Evolutionary conservation across 2,113 vertebrate genomes (phyloP).

Genomic region (Alces alces): DNA sequence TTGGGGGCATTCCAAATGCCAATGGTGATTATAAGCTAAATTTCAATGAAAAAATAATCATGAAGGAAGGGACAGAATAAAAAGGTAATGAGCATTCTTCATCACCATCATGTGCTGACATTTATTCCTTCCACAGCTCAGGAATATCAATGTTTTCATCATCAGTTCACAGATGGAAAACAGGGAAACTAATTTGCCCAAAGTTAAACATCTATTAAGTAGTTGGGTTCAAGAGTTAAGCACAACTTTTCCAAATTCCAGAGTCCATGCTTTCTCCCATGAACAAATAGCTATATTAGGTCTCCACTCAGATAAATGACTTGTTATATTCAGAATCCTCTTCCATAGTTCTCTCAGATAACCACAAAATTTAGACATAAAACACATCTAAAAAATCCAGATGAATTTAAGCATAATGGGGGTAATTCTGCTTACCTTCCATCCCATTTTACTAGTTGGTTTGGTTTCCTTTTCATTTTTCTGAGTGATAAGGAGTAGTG

Average conservation of each 20-base stretch:
- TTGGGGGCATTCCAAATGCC: neutral
- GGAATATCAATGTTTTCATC: neutral
- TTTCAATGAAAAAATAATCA: neutral
- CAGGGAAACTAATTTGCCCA: neutral
- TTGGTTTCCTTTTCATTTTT: neutral
- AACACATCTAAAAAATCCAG: neutral
- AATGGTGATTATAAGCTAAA: neutral
- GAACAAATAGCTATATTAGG: neutral
- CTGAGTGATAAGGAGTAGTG: neutral
- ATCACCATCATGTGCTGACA: neutral
- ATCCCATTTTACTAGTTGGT: neutral
- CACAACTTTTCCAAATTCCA: neutral
- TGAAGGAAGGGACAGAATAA: neutral
- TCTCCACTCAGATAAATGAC: neutral
- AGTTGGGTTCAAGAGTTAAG: neutral
- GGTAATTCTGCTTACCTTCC: neutral
- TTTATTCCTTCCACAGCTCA: neutral
- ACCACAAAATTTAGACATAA: neutral
- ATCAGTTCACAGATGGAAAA: neutral
- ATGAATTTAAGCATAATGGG: neutral
- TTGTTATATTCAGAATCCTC: neutral
- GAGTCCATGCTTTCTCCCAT: neutral
- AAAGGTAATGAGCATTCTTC: neutral
- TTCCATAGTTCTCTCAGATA: neutral
- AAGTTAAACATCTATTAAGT: neutral